phyloP scores from a whole-genome alignment of 2,888 invertebrate species.

The Alcis repandata region DNA sequence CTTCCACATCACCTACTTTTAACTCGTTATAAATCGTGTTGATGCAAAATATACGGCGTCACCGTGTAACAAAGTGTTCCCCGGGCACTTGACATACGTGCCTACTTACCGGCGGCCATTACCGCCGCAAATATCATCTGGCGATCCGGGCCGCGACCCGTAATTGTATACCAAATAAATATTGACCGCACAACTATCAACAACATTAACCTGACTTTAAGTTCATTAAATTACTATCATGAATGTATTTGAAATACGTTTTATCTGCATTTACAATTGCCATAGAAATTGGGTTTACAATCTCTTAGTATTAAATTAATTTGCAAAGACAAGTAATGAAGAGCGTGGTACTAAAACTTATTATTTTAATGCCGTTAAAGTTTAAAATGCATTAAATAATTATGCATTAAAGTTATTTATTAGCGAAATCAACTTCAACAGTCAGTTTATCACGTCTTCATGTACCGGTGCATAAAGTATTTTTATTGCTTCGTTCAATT shows the following conservation, averaged over 20 bases:
- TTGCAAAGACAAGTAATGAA: conserved; percentile 8
- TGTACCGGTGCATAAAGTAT: conserved; percentile 42
- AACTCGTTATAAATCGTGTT: conserved; percentile 68
- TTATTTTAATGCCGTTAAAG: conserved; percentile 9
- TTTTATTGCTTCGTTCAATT: conserved; percentile 51
- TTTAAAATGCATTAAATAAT: conserved; percentile 29
- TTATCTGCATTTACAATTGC: conserved; percentile 6
- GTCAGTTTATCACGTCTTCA: conserved; percentile 48
- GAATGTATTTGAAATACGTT: conserved; percentile 12
- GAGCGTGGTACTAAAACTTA: conserved; percentile 9
- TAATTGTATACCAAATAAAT: conserved; percentile 42
- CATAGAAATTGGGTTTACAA: conserved; percentile 12
- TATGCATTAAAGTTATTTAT: conserved; percentile 37
- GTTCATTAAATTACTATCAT: conserved; percentile 17
- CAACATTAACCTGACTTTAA: conserved; percentile 7
- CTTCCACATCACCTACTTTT: conserved; percentile 71
- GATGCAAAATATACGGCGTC: conserved; percentile 58
- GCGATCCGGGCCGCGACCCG: conserved; percentile 44
- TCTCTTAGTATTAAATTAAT: conserved; percentile 5
- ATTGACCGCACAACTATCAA: conserved; percentile 20
- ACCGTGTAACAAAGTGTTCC: conserved; percentile 52
- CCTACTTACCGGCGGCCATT: conserved; percentile 52
- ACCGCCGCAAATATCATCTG: conserved; percentile 49
- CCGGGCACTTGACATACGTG: conserved; percentile 50
- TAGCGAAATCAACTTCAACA: conserved; percentile 38